Conservation (phyloP, 2,888 invertebrate species). For the Tigriopus californicus region DNA sequence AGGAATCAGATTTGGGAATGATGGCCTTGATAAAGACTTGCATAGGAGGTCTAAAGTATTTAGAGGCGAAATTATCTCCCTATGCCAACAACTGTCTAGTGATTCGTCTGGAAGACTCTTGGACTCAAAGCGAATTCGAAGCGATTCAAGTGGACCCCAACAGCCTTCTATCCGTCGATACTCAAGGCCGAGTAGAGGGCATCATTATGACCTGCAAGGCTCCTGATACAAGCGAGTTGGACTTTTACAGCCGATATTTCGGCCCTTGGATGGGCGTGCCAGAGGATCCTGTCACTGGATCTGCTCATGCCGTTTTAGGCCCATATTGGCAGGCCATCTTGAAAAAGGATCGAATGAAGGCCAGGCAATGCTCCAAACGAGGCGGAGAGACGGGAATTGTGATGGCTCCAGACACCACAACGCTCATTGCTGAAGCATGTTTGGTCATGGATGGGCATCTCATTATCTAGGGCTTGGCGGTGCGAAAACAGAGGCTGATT, state of each 20-base stretch:
- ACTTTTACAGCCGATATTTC: conserved; percentile 32
- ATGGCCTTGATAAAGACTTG: not conserved
- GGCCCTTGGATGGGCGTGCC: conserved; percentile 30
- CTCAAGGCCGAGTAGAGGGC: conserved; percentile 21
- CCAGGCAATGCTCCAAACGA: conserved; percentile 23
- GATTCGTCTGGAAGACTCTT: conserved; percentile 20
- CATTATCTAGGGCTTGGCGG: too few relatives aligned
- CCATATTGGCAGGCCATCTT: conserved; percentile 30
- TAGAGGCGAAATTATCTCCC: conserved; percentile 22
- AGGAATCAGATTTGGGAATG: too few relatives aligned
- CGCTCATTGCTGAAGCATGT: too few relatives aligned
- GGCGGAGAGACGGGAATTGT: conserved; percentile 23
- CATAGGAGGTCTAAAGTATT: conserved; percentile 18
- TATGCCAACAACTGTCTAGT: conserved; percentile 22
- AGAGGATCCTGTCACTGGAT: conserved; percentile 26
- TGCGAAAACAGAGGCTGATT: too few relatives aligned
- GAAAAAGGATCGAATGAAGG: conserved; percentile 22
- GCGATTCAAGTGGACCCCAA: conserved; percentile 16
- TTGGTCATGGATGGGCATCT: too few relatives aligned
- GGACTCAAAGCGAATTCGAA: conserved; percentile 18
- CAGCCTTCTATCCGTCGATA: conserved; percentile 18
- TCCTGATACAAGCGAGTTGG: conserved; percentile 18
- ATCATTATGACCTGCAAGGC: conserved; percentile 25
- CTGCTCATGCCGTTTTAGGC: conserved; percentile 31
- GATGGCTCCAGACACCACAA: conserved; percentile 18